These are phyloP conservation scores for Chlorocebus sabaeus DNA, from an alignment of 2,113 vertebrate genomes.

Conservation along the genomic window DNA sequence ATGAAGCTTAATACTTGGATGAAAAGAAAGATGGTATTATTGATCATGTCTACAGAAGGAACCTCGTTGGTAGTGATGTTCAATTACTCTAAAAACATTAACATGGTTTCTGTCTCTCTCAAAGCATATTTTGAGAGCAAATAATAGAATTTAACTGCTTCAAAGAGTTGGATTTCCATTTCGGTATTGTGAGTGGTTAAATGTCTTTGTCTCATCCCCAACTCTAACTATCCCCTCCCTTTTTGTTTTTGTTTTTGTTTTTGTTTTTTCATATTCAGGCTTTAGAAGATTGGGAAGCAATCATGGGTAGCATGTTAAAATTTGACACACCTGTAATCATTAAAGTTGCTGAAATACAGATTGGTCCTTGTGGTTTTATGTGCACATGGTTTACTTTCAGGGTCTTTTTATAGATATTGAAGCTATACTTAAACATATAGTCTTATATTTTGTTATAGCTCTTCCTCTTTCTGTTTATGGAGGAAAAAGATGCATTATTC, in stretches of 20 bases:
- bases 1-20: not conserved
- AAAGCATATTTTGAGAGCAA: not conserved
- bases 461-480: not conserved
- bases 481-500: not conserved
- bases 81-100: slow-evolving; percentile 8
- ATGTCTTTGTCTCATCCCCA: not conserved
- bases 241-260: too few relatives aligned
- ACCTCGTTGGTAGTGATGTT: slow-evolving; percentile 8
- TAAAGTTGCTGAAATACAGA: not conserved
- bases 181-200: not conserved
- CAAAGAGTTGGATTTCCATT: not conserved
- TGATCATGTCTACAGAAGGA: not conserved
- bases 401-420: not conserved
- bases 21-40: not conserved
- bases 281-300: not conserved
- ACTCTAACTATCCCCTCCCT: not conserved
- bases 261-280: not conserved
- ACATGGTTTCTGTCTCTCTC: not conserved
- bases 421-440: not conserved
- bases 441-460: not conserved
- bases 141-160: not conserved
- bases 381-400: not conserved
- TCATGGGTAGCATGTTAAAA: not conserved
- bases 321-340: not conserved
- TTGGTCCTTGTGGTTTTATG: not conserved